Base-by-base conservation (phyloP, 1,140 invertebrate genomes). In the Drosophila mauritiana region DNA sequence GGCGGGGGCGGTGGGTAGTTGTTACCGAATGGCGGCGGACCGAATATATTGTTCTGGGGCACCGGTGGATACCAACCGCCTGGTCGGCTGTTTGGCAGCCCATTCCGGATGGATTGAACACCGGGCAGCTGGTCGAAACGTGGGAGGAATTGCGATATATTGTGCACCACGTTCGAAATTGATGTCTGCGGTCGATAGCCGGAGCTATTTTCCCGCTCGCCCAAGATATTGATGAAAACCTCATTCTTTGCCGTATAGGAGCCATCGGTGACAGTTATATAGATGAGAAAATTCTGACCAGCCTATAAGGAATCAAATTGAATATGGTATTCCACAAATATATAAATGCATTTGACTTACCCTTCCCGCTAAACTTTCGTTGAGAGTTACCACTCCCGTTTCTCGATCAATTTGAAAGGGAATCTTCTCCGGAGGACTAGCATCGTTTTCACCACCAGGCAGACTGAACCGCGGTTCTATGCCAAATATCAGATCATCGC, bases 191-290 rank as follows among this genome's bases (percentile, higher is more conserved):
- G 45, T 20, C 80, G 77, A n/a, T 77, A 70, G 6, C 70, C 79
- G 1, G 67, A 73, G 17, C 56, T 91, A 20, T 59, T 83, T 48
- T 78, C 69, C 20, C 68, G 58, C 6, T 90, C 81, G 36, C 93
- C 92, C 8, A 94, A 65, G 25, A 96, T 95, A 61, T 94, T 94
- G 7, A 95, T 95, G 81, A 93, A 95, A 10, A 96, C 95, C 92
- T 96, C 95, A n/a, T 94, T 94, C 91, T 96, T 96, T 4, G 95
- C 93, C 17, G 93, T 94, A 7, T 95, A 91, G 37, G 94, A 92
- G 13, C 96, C 96, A 91, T 96, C 95, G 10, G 93, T 94, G 5
- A 95, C 95, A 11, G 95, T 96, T 42, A 96, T 95, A 88, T 95
- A 96, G 1, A 96, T 91, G 72, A 94, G 94, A 67, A 96, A 93